phyloP scores from a whole-genome alignment of 2,113 vertebrate species.

The Trachemys scripta region DNA sequence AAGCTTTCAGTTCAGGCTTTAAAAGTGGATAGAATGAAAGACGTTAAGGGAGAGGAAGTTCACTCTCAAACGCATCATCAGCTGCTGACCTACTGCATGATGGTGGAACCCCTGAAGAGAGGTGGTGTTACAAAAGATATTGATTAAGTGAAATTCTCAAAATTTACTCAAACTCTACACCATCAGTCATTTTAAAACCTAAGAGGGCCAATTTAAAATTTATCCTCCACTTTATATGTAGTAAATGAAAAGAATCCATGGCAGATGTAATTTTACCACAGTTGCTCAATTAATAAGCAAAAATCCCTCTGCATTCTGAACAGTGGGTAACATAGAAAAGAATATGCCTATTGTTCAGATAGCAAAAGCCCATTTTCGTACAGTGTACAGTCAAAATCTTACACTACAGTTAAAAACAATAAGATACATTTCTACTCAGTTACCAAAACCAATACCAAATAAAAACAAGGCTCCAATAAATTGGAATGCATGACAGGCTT shows the following conservation, averaged over 20 bases:
- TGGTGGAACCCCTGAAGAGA: not conserved
- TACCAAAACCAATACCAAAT: not conserved
- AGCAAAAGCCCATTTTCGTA: not conserved
- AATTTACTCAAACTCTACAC: not conserved
- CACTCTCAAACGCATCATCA: not conserved
- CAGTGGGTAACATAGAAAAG: not conserved
- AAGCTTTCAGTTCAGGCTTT: not conserved
- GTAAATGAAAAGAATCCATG: not conserved
- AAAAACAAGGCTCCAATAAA: not conserved
- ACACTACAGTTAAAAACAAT: not conserved
- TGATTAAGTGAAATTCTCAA: not conserved
- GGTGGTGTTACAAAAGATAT: not conserved
- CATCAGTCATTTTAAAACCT: not conserved
- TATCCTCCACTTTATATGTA: not conserved
- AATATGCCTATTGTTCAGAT: not conserved
- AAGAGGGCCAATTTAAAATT: not conserved
- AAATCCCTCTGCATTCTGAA: not conserved
- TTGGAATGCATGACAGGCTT: not conserved
- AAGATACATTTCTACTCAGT: not conserved
- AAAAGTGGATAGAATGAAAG: not conserved
- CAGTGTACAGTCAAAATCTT: not conserved
- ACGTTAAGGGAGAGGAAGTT: not conserved
- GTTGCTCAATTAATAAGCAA: not conserved
- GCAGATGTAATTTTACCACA: not conserved
- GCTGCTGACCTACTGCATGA: not conserved